Conservation (phyloP, 2,113 vertebrate species). For the Scalopus aquaticus region DNA sequence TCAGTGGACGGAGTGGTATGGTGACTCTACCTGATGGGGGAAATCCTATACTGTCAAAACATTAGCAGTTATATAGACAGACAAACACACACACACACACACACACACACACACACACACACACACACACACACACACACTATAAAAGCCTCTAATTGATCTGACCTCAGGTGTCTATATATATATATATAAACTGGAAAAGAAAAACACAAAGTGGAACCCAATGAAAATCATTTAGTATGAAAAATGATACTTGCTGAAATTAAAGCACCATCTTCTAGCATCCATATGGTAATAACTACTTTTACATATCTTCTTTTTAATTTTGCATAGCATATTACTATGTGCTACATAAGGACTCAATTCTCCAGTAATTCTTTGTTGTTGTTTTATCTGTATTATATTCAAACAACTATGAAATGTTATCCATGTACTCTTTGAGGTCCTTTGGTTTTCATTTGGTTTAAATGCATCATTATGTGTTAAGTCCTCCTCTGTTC, state of each 20-base stretch:
- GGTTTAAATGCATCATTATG: neutral
- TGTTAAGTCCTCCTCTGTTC: neutral
- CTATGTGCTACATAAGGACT: neutral
- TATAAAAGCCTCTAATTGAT: no score
- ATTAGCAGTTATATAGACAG: no score
- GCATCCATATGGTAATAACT: neutral
- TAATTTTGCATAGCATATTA: neutral
- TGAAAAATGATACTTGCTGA: neutral
- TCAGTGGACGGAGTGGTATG: no score
- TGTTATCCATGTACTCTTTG: neutral
- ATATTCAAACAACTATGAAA: neutral
- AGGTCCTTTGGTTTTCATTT: constrained; percentile 4
- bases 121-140: no score
- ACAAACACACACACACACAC: no score
- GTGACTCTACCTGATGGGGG: no score
- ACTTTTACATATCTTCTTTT: neutral
- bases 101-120: no score
- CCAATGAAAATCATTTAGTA: neutral
- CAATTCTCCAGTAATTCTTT: neutral
- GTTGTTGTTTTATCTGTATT: neutral
- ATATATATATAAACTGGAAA: no score
- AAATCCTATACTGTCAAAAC: no score
- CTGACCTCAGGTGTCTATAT: no score
- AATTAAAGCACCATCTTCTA: neutral
- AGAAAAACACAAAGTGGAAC: neutral